phyloP scores from a whole-genome alignment of 2,888 invertebrate genomes.

The Panopea generosa region DNA sequence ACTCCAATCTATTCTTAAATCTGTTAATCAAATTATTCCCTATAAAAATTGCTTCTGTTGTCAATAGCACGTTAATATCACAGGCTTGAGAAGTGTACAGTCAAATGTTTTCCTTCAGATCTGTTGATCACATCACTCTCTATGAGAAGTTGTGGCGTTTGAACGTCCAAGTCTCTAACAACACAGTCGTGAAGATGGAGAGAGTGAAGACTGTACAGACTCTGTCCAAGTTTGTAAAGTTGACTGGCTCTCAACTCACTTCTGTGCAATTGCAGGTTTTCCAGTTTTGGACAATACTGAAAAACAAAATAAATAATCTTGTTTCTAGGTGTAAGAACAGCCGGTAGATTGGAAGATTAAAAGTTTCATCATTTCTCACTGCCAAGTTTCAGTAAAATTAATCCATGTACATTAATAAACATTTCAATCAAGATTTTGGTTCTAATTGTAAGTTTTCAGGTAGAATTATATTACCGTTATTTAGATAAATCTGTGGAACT shows the following conservation, averaged over 20 bases:
- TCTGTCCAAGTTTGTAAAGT: conserved; percentile 33
- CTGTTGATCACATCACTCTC: conserved; percentile 30
- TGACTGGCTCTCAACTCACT: conserved; percentile 29
- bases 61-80: too few species aligned
- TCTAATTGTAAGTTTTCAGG: background rate
- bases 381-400: too few species aligned
- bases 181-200: conserved; percentile 24
- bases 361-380: too few species aligned
- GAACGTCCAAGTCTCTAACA: conserved; percentile 21
- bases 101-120: conserved; percentile 15
- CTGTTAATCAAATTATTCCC: too few species aligned
- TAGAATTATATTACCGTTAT: background rate
- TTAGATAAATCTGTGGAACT: conserved; percentile 25
- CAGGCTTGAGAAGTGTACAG: conserved; percentile 9
- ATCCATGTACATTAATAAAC: too few species aligned
- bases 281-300: conserved; percentile 60
- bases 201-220: conserved; percentile 27
- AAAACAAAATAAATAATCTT: conserved; percentile 23
- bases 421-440: too few species aligned
- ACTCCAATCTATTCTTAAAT: too few species aligned
- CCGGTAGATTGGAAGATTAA: too few species aligned
- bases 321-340: too few species aligned
- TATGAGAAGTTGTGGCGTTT: conserved; percentile 16
- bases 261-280: conserved; percentile 22
- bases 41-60: too few species aligned